Conservation (phyloP, 1,140 invertebrate species). For the Nephila pilipes region DNA sequence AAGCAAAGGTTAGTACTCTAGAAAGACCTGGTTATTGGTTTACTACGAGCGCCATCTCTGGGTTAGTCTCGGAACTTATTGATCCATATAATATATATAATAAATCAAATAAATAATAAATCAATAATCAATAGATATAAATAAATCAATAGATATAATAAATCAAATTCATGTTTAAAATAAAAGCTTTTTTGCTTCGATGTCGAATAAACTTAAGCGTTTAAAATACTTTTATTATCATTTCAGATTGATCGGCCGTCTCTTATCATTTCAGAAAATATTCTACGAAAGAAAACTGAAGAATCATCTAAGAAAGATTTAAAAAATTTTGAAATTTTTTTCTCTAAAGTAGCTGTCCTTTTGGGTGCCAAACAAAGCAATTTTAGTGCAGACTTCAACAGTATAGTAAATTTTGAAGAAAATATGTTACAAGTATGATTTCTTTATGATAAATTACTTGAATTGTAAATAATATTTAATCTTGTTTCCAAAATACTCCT, state of each 20-base stretch:
- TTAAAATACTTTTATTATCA: neutral
- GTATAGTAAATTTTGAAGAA: constrained; percentile 19
- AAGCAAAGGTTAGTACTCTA: no score
- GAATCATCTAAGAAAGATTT: constrained; percentile 30
- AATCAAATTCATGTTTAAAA: no score
- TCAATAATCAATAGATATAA: no score
- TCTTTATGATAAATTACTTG: neutral
- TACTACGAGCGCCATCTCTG: no score
- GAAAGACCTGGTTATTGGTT: no score
- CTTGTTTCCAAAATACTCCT: no score
- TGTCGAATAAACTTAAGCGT: neutral
- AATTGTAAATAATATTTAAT: no score
- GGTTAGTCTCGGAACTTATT: no score
- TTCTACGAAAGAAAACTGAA: neutral
- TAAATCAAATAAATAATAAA: no score
- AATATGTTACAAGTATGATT: neutral
- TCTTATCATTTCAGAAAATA: neutral
- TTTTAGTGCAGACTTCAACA: neutral
- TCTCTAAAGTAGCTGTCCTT: neutral
- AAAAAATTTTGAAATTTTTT: neutral
- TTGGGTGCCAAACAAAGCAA: neutral
- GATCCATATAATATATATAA: no score
- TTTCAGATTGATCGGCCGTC: neutral
- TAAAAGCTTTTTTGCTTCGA: neutral
- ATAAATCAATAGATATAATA: no score